These are phyloP conservation scores for Xerus rutilus DNA, from an alignment of 2,797 vertebrate genomes.

Conservation along the genomic window DNA sequence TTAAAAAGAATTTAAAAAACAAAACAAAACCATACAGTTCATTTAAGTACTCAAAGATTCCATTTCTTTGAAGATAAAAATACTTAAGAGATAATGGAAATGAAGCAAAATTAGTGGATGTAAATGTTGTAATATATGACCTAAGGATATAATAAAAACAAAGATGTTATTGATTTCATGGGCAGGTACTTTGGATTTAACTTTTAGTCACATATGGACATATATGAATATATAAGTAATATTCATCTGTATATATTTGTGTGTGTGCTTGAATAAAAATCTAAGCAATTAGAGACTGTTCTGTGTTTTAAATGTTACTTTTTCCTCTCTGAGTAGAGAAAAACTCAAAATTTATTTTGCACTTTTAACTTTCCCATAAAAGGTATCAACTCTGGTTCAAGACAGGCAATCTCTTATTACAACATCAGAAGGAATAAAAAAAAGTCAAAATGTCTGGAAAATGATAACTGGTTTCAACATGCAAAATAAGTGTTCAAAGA, in stretches of 20 bases:
- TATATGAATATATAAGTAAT: background rate
- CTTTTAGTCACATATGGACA: conserved; percentile 64
- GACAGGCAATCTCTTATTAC: conserved; percentile 9
- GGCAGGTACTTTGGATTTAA: conserved; percentile 38
- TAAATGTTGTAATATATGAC: background rate
- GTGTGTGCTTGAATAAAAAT: background rate
- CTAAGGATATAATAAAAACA: conserved; percentile 8
- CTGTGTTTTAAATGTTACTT: conserved; percentile 17
- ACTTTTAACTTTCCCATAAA: conserved; percentile 57
- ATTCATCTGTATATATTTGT: background rate
- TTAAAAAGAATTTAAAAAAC: too few species aligned
- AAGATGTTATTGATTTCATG: background rate
- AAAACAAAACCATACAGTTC: background rate
- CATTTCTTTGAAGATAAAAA: background rate
- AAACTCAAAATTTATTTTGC: conserved; percentile 50
- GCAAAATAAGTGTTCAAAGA: conserved; percentile 64
- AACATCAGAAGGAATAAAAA: conserved; percentile 44
- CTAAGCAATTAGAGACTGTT: background rate
- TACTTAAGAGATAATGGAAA: background rate
- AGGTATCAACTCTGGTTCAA: conserved; percentile 49
- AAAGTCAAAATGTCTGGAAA: conserved; percentile 64
- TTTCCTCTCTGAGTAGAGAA: background rate
- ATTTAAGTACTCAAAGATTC: background rate
- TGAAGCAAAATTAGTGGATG: conserved; percentile 21
- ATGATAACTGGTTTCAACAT: conserved; percentile 61